Percentiles rank a stretch among this genome's conserved stretches.
Conservation (phyloP, 2,888 invertebrate genomes). For the Acrocyrtus sp. region DNA sequence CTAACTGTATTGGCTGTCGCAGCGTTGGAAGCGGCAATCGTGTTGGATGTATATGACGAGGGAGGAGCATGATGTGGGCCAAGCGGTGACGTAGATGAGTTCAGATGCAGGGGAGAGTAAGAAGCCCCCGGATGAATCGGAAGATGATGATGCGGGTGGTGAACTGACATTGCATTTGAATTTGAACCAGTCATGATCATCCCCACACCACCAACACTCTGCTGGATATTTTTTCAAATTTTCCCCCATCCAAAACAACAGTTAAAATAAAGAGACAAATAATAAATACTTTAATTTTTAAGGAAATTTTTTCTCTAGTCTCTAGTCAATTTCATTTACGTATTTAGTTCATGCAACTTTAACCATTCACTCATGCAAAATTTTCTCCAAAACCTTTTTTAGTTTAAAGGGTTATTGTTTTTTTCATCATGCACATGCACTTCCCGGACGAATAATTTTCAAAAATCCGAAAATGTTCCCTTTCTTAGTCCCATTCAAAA, state of each 20-base stretch:
- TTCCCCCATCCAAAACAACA: slow-evolving; percentile 59
- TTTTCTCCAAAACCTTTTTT: not conserved
- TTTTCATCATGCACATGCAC: no score
- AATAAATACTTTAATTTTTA: not conserved
- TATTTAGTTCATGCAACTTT: slow-evolving; percentile 2
- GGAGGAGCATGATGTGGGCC: slow-evolving; percentile 21
- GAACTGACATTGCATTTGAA: slow-evolving; percentile 54
- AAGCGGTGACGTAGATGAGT: slow-evolving; percentile 51
- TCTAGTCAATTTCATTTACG: slow-evolving; percentile 5
- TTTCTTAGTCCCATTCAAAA: no score
- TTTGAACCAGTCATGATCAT: slow-evolving; percentile 62
- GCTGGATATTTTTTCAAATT: no score
- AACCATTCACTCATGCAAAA: not conserved
- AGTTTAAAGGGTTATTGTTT: no score
- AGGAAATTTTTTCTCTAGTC: not conserved
- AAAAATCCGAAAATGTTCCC: no score
- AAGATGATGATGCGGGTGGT: slow-evolving; percentile 48
- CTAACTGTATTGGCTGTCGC: slow-evolving; percentile 62
- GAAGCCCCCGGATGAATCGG: slow-evolving; percentile 57
- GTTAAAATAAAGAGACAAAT: slow-evolving; percentile 44
- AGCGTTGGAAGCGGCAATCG: slow-evolving; percentile 36
- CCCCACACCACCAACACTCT: slow-evolving; percentile 63
- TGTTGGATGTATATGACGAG: slow-evolving; percentile 34
- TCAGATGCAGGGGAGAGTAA: slow-evolving; percentile 50
- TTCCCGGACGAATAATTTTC: no score